A percentile compares a stretch with the other conserved stretches of the same genome.
phyloP scores from a whole-genome alignment of 2,797 vertebrate species.

The Acipenser ruthenus region DNA sequence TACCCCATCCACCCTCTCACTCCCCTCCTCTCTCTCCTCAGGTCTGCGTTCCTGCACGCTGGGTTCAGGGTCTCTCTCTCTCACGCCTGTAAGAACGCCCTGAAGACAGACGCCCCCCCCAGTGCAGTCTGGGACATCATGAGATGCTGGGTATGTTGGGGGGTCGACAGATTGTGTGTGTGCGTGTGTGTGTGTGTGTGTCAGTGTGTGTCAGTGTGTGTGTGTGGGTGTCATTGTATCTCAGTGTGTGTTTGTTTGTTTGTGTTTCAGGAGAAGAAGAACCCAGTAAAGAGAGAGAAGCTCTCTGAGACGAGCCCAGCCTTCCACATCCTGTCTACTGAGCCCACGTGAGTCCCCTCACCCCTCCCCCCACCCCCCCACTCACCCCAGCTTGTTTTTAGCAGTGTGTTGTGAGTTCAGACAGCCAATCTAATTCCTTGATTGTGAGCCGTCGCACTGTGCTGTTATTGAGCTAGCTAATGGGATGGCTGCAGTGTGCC shows the following conservation, averaged over 20 bases:
- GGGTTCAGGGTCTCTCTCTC: constrained; percentile 81
- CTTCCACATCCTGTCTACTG: constrained; percentile 66
- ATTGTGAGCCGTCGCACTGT: too few relatives aligned
- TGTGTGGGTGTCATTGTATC: not conserved
- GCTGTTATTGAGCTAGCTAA: too few relatives aligned
- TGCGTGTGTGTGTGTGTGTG: not conserved
- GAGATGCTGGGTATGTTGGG: constrained; percentile 77
- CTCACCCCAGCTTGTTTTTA: not conserved
- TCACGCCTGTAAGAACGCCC: constrained; percentile 79
- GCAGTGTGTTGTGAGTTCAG: too few relatives aligned
- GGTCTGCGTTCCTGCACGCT: constrained; percentile 79
- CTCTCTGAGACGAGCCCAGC: constrained; percentile 71
- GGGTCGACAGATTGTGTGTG: not conserved
- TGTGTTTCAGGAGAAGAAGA: constrained; percentile 62
- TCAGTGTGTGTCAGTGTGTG: not conserved
- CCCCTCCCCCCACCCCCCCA: too few relatives aligned
- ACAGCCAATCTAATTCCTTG: too few relatives aligned
- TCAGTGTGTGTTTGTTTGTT: not conserved
- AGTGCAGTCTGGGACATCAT: constrained; percentile 79
- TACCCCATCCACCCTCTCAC: too few relatives aligned
- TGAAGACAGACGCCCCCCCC: constrained; percentile 78
- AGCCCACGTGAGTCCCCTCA: constrained; percentile 60
- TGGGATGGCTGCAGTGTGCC: not conserved
- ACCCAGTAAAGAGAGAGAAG: constrained; percentile 79
- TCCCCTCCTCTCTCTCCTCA: constrained; percentile 30